These are phyloP conservation scores for Diarsia rubi DNA, from an alignment of 2,888 invertebrate genomes.

Conservation along the genomic window DNA sequence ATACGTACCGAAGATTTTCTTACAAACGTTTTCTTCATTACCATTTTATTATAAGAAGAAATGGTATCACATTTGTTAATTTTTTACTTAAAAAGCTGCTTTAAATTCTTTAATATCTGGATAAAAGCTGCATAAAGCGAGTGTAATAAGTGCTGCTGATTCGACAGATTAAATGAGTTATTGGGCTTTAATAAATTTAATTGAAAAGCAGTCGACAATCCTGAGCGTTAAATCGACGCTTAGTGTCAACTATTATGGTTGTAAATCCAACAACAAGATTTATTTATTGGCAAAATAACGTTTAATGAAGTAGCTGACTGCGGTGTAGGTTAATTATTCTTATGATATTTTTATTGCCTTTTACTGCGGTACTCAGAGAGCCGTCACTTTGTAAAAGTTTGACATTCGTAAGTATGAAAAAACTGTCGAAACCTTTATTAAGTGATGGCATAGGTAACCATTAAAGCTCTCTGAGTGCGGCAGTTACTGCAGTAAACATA, in stretches of 20 bases:
- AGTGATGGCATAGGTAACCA: too few species aligned
- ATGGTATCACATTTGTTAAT: slow-evolving; percentile 15
- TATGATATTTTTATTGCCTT: not conserved
- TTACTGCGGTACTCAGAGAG: too few species aligned
- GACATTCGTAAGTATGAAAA: too few species aligned
- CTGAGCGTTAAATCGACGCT: slow-evolving; percentile 20
- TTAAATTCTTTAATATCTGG: slow-evolving; percentile 47
- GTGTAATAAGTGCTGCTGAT: slow-evolving; percentile 13
- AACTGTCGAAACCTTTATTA: too few species aligned
- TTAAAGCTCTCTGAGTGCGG: too few species aligned
- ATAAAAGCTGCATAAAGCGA: slow-evolving; percentile 27
- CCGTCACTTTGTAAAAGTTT: too few species aligned
- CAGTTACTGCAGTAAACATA: not conserved
- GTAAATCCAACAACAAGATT: slow-evolving; percentile 14
- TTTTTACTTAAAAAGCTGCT: slow-evolving; percentile 23
- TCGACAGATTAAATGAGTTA: slow-evolving; percentile 38
- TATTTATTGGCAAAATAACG: slow-evolving; percentile 14
- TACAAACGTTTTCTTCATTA: slow-evolving; percentile 23
- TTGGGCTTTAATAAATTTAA: slow-evolving; percentile 37
- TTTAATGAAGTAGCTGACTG: slow-evolving; percentile 7
- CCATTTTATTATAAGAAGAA: slow-evolving; percentile 48
- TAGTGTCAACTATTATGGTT: slow-evolving; percentile 28
- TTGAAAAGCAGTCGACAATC: slow-evolving; percentile 36
- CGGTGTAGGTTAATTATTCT: not conserved
- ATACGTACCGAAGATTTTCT: slow-evolving; percentile 13